Conservation (phyloP, 35 echinoderm and acorn worm genomes). For the Stichopus chloronotus region DNA sequence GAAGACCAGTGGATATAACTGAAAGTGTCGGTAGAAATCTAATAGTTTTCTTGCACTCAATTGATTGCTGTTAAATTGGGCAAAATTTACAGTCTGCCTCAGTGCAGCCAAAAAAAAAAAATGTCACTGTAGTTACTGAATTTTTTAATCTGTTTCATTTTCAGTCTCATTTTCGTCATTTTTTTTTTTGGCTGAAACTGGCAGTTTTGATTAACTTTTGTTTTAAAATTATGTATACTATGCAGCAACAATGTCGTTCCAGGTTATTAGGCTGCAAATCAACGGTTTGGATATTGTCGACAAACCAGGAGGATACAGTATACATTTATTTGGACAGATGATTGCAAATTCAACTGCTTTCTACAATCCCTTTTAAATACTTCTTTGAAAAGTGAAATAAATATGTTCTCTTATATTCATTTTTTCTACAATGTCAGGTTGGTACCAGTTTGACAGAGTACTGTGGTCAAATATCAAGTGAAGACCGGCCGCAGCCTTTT, state of each 20-base stretch:
- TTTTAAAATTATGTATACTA: not conserved
- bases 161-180: too few species aligned
- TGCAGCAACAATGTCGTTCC: not conserved
- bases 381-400: not conserved
- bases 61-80: not conserved
- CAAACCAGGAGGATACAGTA: too few species aligned
- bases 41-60: not conserved
- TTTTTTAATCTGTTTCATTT: too few species aligned
- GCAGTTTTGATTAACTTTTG: not conserved
- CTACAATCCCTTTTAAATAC: not conserved
- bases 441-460: constrained; percentile 1
- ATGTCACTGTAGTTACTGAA: too few species aligned
- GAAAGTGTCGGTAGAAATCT: not conserved
- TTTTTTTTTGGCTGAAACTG: not conserved
- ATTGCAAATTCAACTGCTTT: not conserved
- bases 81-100: not conserved
- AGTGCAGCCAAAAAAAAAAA: not conserved
- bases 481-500: too few species aligned
- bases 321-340: not conserved
- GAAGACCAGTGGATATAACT: not conserved
- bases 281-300: too few species aligned
- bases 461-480: too few species aligned
- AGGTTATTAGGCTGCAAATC: too few species aligned
- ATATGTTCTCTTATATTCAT: not conserved
- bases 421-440: not conserved